Evolutionary conservation across 2,888 invertebrate genomes (phyloP), one percentile per base, ranked within the genome.

Genomic region (Pammene aurita): DNA sequence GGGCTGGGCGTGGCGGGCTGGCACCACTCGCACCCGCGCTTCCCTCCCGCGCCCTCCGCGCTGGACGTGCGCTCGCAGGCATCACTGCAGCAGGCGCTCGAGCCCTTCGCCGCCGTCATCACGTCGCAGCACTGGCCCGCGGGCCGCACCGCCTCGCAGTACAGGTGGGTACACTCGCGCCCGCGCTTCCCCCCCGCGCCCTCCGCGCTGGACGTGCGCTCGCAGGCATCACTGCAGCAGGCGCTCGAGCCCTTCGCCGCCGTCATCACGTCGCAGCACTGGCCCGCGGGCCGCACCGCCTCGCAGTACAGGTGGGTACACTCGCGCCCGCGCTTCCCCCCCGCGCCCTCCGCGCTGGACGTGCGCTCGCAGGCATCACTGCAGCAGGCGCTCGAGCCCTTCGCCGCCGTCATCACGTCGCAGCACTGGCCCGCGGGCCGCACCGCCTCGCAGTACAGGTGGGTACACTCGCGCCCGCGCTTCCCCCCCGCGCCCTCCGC

Each of bases 11-110:
- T 95, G 66, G 91, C 95, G 68, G 96, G 95, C 34, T 96, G 96
- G 96, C 96, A 96, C 86, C 96, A 96, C 91, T 96, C 96, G 38
- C 96, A 96, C 90, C 96, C 96, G 1, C 87, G 90, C 34, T 96
- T 96, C 88, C 93, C 94, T 5, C 93, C 95, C 0, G 93, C 94
- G 79, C 96, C 96, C 0, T 96, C 96, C 0, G 89, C 93, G 16
- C 93, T 93, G 75, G 96, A 96, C 87, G 90, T 96, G 72, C 91
- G 92, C 77, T 94, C 95, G 46, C 96, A 96, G 86, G 87, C 92
- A 42, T 92, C 93, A 50, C 88, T 94, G 69, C 89, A 89, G 78
- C 84, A 81, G 50, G 91, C 90, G 55, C 81, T 87, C 9, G 90
- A 91, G 72, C 86, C 95, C 35, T 94, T 94, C 84, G 88, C 95